Conservation (phyloP, 2,113 vertebrate species). For the Lycaon pictus region DNA sequence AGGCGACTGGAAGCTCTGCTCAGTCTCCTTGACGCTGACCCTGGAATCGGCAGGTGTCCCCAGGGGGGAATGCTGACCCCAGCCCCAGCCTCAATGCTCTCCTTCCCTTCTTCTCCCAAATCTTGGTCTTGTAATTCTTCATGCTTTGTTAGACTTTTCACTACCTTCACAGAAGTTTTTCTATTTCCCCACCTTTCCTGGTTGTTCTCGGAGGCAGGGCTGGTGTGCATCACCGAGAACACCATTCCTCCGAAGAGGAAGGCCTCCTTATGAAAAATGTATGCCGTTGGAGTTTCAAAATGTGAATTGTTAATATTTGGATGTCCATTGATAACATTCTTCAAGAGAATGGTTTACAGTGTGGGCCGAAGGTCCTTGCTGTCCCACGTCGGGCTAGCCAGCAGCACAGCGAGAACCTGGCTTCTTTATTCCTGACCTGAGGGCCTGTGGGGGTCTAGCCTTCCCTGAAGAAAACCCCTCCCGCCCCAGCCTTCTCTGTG, state of each 20-base stretch:
- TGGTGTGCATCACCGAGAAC: rapidly evolving
- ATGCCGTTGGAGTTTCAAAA: not conserved
- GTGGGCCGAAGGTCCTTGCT: not conserved
- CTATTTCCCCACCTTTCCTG: not conserved
- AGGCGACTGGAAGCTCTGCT: not conserved
- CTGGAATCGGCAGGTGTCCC: not conserved
- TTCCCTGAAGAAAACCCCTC: not conserved
- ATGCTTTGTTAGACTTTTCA: not conserved
- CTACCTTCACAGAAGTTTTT: not conserved
- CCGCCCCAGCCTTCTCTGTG: not conserved
- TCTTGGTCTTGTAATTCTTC: not conserved
- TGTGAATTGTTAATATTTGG: not conserved
- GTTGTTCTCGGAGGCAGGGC: not conserved
- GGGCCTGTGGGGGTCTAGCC: not conserved
- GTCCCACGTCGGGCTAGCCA: not conserved
- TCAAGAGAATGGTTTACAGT: not conserved
- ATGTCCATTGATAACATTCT: not conserved
- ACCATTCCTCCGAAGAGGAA: too few species aligned
- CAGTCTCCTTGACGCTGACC: not conserved
- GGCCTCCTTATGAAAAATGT: not conserved
- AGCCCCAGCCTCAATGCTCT: rapidly evolving
- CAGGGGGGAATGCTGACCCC: not conserved
- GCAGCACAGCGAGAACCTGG: not conserved
- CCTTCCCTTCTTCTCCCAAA: not conserved
- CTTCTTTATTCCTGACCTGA: not conserved